phyloP scores from a whole-genome alignment of 2,113 vertebrate genomes.

The Bufo bufo region DNA sequence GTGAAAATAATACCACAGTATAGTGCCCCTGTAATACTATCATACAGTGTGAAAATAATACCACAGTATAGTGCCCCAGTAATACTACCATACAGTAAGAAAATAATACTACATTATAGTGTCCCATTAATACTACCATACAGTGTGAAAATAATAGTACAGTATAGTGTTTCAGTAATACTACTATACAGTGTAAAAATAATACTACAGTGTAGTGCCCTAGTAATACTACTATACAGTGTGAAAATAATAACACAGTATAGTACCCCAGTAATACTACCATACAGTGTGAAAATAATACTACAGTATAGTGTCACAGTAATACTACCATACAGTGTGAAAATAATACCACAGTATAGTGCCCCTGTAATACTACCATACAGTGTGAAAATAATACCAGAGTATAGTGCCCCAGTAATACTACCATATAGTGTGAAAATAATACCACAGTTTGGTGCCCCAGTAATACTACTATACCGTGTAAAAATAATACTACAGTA shows the following conservation, averaged over 20 bases:
- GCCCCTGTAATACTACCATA: too few species aligned
- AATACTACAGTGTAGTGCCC: background rate
- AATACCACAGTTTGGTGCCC: background rate
- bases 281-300: too few species aligned
- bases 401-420: background rate
- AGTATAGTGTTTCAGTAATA: background rate
- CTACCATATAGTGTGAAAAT: background rate
- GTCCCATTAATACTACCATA: background rate
- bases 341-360: too few species aligned
- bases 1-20: background rate
- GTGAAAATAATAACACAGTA: too few species aligned
- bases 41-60: background rate
- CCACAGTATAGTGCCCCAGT: background rate
- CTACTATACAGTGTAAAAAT: background rate
- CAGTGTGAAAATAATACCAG: too few species aligned
- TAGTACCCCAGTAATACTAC: too few species aligned
- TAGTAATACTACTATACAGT: background rate
- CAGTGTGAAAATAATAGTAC: background rate
- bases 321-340: background rate
- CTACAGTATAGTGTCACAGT: background rate
- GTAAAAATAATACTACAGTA: background rate
- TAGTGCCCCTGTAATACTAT: background rate
- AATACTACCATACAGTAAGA: background rate
- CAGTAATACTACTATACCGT: background rate
- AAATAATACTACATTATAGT: background rate